Evolutionary conservation across 2,113 vertebrate species (phyloP).

Genomic region (Dromaius novaehollandiae): DNA sequence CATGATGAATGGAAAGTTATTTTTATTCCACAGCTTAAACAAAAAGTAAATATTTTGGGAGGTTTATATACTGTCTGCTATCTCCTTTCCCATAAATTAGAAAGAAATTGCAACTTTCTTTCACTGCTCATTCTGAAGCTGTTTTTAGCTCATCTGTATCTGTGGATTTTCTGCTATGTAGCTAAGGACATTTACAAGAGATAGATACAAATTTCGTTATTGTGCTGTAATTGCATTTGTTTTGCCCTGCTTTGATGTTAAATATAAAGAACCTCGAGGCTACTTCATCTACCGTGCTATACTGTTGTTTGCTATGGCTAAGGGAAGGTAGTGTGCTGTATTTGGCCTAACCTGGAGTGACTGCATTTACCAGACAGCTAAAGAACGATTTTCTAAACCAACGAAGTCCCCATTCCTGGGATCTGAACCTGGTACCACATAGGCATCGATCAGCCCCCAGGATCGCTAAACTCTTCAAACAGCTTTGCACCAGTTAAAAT

Average conservation of each 20-base stretch:
- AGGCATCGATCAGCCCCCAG: background rate
- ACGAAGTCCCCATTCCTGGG: background rate
- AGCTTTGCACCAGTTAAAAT: background rate
- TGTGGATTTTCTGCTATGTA: background rate
- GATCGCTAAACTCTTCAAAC: background rate
- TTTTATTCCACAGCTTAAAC: background rate
- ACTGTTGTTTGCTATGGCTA: background rate
- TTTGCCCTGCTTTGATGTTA: slow-evolving; percentile 62
- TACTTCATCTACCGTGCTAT: background rate
- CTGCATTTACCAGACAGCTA: background rate
- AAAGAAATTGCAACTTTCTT: slow-evolving; percentile 18
- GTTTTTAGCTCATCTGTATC: slow-evolving; percentile 29
- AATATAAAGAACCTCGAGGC: slow-evolving; percentile 35
- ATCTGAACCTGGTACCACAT: background rate
- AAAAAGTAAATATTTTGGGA: slow-evolving; percentile 9
- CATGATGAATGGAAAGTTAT: slow-evolving; percentile 38
- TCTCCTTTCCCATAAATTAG: background rate
- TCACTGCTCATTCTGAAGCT: background rate
- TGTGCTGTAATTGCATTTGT: slow-evolving; percentile 40
- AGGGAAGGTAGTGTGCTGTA: background rate
- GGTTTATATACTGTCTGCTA: background rate
- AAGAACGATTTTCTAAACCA: background rate
- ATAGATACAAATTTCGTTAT: slow-evolving; percentile 51
- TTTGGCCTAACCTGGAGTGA: background rate
- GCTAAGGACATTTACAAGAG: slow-evolving; percentile 13